Evolutionary conservation across 2,797 vertebrate genomes (phyloP).

Genomic region (Siniperca scherzeri): DNA sequence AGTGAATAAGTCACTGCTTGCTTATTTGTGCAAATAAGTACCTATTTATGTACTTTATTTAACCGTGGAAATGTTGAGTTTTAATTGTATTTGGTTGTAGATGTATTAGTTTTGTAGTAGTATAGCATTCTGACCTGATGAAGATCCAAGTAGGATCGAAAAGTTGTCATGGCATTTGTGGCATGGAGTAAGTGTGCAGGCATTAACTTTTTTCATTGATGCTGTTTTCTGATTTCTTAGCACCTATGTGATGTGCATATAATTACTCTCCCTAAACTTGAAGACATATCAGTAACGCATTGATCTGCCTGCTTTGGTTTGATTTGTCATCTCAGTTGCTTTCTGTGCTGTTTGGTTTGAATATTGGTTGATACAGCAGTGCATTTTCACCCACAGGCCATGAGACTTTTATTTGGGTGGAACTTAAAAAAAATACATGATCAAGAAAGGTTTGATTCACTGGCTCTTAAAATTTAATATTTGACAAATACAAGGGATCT

Average conservation of each 20-base stretch:
- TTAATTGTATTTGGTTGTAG: neutral
- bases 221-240: too few species aligned
- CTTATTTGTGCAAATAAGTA: conserved; percentile 2
- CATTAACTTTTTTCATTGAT: too few species aligned
- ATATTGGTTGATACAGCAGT: neutral
- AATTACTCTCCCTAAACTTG: too few species aligned
- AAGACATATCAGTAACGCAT: neutral
- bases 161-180: too few species aligned
- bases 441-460: neutral
- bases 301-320: neutral
- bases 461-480: neutral
- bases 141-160: too few species aligned
- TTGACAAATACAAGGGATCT: neutral
- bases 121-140: too few species aligned
- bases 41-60: conserved; percentile 9
- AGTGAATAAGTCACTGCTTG: neutral
- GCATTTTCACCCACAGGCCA: neutral
- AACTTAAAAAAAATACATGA: neutral
- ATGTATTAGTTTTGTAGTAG: neutral
- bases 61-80: neutral
- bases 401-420: neutral
- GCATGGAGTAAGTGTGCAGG: too few species aligned
- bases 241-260: too few species aligned
- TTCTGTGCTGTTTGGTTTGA: neutral
- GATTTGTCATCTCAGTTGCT: neutral